A percentile compares a stretch with the other conserved stretches of the same genome.
phyloP scores from a whole-genome alignment of 2,113 vertebrate genomes.

The Hippocampus barbouri region DNA sequence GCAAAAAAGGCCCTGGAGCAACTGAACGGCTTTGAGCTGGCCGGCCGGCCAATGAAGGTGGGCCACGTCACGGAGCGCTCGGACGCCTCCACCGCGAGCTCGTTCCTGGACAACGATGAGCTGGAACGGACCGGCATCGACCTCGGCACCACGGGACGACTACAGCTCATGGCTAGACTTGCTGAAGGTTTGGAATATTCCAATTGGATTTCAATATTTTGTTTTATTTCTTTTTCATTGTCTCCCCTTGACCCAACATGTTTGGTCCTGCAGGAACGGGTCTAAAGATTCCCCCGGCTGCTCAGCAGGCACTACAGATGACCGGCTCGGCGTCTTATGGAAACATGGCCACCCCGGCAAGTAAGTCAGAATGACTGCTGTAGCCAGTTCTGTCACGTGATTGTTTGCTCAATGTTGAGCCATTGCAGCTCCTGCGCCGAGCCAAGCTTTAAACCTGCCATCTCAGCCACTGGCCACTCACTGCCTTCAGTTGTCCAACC shows the following conservation, averaged over 20 bases:
- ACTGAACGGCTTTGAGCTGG: constrained; percentile 94
- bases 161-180: constrained; percentile 95
- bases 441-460: constrained; percentile 77
- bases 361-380: constrained; percentile 16
- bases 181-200: constrained; percentile 81
- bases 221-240: too few relatives aligned
- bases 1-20: constrained; percentile 98
- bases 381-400: background rate
- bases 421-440: constrained; percentile 55
- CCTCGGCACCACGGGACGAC: constrained; percentile 92
- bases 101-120: constrained; percentile 96
- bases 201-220: background rate
- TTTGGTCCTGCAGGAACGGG: constrained; percentile 80
- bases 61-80: constrained; percentile 96
- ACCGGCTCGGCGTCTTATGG: constrained; percentile 90
- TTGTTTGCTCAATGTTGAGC: constrained; percentile 19
- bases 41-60: constrained; percentile 97
- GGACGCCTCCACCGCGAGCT: constrained; percentile 93
- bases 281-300: constrained; percentile 93
- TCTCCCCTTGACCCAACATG: background rate
- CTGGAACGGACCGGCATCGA: constrained; percentile 97
- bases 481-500: constrained; percentile 97
- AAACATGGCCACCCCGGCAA: constrained; percentile 74
- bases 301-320: constrained; percentile 97
- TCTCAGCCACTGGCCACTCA: constrained; percentile 93